phyloP scores from a whole-genome alignment of 2,888 invertebrate species.

The Punctoribates punctum region DNA sequence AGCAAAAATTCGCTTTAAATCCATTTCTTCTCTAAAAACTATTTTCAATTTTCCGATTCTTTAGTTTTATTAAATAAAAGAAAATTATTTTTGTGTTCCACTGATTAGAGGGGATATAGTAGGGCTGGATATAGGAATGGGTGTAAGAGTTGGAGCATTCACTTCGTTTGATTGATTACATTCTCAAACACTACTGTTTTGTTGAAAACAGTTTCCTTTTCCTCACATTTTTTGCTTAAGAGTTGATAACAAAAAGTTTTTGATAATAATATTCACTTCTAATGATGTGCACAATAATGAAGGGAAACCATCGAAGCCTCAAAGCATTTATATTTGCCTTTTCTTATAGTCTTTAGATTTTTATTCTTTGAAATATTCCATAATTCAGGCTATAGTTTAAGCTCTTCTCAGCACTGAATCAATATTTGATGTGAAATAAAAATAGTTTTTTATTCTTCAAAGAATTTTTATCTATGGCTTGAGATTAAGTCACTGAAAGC shows the following conservation, averaged over 20 bases:
- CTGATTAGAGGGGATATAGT: no score
- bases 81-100: no score
- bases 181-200: no score
- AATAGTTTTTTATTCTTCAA: neutral
- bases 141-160: no score
- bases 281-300: constrained; percentile 3
- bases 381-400: neutral
- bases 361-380: constrained; percentile 3
- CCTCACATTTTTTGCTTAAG: neutral
- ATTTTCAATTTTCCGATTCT: no score
- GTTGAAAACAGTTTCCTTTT: neutral
- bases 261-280: neutral
- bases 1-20: no score
- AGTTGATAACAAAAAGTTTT: neutral
- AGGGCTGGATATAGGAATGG: no score
- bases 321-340: constrained; percentile 9
- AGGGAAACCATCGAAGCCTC: neutral
- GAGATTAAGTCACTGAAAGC: no score
- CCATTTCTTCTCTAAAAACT: no score
- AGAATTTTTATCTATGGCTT: neutral
- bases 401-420: neutral
- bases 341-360: neutral
- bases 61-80: no score
- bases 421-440: constrained; percentile 1
- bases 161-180: no score